These are phyloP conservation scores for Pomatorhinus ruficollis DNA, from an alignment of 2,113 vertebrate genomes.

Conservation along the genomic window DNA sequence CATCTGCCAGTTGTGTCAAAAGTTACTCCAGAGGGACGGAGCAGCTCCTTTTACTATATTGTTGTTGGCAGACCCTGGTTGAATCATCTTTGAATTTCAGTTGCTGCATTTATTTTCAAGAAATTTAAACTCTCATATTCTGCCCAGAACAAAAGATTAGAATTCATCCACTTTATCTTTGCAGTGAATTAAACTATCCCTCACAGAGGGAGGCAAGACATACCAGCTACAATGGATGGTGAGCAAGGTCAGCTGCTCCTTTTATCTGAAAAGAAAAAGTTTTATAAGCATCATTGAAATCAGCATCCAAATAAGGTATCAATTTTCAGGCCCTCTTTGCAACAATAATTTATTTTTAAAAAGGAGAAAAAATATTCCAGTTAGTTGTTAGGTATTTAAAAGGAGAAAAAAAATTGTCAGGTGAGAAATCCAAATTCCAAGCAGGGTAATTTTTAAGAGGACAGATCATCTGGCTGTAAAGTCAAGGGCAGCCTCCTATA, in stretches of 20 bases:
- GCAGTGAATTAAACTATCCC: not conserved
- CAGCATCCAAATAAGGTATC: not conserved
- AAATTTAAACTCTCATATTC: not conserved
- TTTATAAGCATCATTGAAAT: not conserved
- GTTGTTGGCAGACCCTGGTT: not conserved
- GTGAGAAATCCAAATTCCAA: conserved; percentile 15
- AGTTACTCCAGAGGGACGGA: not conserved
- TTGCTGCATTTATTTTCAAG: not conserved
- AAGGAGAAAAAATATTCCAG: rapidly evolving
- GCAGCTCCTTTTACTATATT: not conserved
- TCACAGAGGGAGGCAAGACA: not conserved
- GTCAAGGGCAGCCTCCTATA: conserved; percentile 49
- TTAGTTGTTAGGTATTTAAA: not conserved
- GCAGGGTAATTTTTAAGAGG: conserved; percentile 38
- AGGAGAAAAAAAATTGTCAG: not conserved
- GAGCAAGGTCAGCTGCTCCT: not conserved
- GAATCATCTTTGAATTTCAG: not conserved
- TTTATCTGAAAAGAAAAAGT: not conserved
- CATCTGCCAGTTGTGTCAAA: not conserved
- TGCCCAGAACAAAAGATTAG: not conserved
- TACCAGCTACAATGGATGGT: not conserved
- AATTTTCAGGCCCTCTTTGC: not conserved
- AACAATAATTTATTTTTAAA: not conserved
- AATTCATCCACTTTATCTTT: not conserved
- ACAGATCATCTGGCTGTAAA: conserved; percentile 50